Evolutionary conservation across 2,888 invertebrate species (phyloP), one percentile per base, ranked within the genome.

Genomic region (Hemaris fuciformis): DNA sequence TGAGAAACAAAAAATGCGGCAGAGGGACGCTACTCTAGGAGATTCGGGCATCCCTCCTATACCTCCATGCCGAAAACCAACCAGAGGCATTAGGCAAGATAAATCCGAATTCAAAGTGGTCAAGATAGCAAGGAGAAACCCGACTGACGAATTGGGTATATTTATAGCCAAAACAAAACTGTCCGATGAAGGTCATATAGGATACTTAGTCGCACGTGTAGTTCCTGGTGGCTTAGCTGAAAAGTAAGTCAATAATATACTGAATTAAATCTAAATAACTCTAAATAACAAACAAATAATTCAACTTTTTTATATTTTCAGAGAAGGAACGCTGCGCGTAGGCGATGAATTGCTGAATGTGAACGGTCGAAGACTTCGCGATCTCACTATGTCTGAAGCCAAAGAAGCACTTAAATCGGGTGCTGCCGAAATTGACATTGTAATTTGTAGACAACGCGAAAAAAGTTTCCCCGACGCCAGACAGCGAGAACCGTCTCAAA

Each of bases 311-410:
- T 64, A 46, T 56, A 60, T 74, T 89, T 86, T 62, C 85, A 94
- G 95, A 71, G 95, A 95, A 74, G 95, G 95, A 0, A 93, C 94
- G 0, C 83, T 96, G 61, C 92, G 93, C 61, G 93, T 95, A 34
- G 96, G 96, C 13, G 96, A 96, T 77, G 95, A 96, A 78, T 93
- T 96, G 25, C 91, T 96, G 25, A 95, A 95, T 68, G 95, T 96
- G 4, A 96, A 96, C 76, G 96, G 96, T 10, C 93, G 94, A 65
- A 89, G 95, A 70, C 89, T 96, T 57, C 93, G 95, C 4, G 95
- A 95, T 57, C 85, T 96, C 18, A 94, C 93, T 27, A 94, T 95
- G 94, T 83, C 93, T 0, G 94, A 94, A 82, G 95, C 95, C 46
- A 93, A 94, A 74, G 94, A 94, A 81, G 93, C 94, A n/a, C 85